These are phyloP conservation scores for Pelvicachromis taeniatus DNA, from an alignment of 2,113 vertebrate genomes.

Conservation along the genomic window DNA sequence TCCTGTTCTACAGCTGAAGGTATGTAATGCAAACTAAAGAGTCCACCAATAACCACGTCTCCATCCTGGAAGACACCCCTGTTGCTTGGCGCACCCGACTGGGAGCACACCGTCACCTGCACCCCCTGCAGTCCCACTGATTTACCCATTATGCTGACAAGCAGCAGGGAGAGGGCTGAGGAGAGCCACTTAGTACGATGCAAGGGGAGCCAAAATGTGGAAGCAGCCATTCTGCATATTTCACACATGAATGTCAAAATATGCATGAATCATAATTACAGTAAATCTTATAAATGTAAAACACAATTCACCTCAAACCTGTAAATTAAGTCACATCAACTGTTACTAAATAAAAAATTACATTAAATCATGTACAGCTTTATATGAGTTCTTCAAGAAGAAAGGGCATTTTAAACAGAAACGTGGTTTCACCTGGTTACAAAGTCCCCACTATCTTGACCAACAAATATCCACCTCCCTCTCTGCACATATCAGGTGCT, in stretches of 20 bases:
- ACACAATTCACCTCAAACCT: not conserved
- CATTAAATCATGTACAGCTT: not conserved
- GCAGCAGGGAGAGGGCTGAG: not conserved
- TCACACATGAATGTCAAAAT: not conserved
- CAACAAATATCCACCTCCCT: not conserved
- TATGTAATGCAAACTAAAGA: slow-evolving; percentile 54
- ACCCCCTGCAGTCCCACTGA: not conserved
- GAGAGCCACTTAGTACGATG: not conserved
- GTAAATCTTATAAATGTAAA: not conserved
- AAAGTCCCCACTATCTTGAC: not conserved
- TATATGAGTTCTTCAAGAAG: not conserved
- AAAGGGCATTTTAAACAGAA: not conserved
- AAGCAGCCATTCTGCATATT: not conserved
- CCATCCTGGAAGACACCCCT: slow-evolving; percentile 57
- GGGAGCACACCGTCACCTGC: slow-evolving; percentile 12
- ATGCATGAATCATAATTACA: not conserved
- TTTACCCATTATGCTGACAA: not conserved
- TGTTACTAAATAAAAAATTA: not conserved
- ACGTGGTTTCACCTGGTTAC: not conserved
- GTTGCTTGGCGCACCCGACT: not conserved
- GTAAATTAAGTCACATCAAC: not conserved
- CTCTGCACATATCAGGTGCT: not conserved
- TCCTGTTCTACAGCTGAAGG: slow-evolving; percentile 16
- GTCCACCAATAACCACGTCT: slow-evolving; percentile 65
- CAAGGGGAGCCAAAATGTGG: slow-evolving; percentile 1